Evolutionary conservation across 2,113 vertebrate genomes (phyloP).

Genomic region (Epinephelus lanceolatus): DNA sequence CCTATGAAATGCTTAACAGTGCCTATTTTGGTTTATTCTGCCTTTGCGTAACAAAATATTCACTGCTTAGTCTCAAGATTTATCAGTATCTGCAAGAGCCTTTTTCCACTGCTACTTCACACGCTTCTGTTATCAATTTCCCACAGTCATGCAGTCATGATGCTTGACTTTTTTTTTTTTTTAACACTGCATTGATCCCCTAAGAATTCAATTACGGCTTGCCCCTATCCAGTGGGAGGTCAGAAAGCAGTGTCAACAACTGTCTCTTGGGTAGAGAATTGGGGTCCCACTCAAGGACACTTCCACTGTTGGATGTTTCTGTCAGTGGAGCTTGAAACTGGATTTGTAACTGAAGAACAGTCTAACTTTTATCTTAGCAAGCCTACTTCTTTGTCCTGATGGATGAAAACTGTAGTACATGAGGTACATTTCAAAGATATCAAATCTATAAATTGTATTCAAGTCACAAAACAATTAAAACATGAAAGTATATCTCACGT

Average conservation of each 20-base stretch:
- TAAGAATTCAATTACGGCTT: slow-evolving; percentile 52
- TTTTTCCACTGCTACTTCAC: slow-evolving; percentile 6
- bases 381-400: neutral
- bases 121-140: slow-evolving; percentile 28
- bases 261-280: slow-evolving; percentile 23
- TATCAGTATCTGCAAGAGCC: neutral
- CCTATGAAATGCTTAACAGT: neutral
- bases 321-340: slow-evolving; percentile 22
- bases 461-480: slow-evolving; percentile 19
- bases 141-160: slow-evolving; percentile 27
- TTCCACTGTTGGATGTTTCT: slow-evolving; percentile 12
- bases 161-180: slow-evolving; percentile 7
- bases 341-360: neutral
- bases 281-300: slow-evolving; percentile 41
- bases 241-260: slow-evolving; percentile 46
- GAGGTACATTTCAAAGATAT: neutral
- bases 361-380: neutral
- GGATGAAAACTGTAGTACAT: neutral
- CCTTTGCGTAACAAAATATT: neutral
- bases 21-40: slow-evolving; percentile 11
- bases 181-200: slow-evolving; percentile 41
- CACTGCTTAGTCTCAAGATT: neutral
- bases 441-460: neutral
- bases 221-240: slow-evolving; percentile 30
- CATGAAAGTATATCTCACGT: neutral